Evolutionary conservation across 2,888 invertebrate genomes (phyloP), one percentile per base, ranked within the genome.

Genomic region (Noctua comes): DNA sequence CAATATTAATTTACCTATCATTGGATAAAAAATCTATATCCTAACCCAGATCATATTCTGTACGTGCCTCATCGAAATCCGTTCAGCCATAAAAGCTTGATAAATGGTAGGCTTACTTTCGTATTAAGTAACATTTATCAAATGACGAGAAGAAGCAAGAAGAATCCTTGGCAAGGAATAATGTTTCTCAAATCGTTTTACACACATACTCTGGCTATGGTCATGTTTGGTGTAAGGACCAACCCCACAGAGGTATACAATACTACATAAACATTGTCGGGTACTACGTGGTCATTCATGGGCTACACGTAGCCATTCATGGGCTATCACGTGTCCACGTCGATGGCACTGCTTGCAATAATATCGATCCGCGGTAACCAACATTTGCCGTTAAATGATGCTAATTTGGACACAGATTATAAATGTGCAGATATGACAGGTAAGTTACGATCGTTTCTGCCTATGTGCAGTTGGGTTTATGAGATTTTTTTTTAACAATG

Each of bases 371-470:
- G 46, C 71, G 54, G 57, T 73, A 68, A 85, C 85, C 76, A 87
- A 82, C 84, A 86, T 90, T 90, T 88, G 92, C 92, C 91, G 91
- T 91, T 92, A 92, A 92, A 90, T 87, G 85, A 83, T 90, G 88
- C 78, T 90, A 88, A 91, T 91, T 89, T 86, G 79, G 46, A 40
- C 92, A 92, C 65, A 87, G 89, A 89, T 11, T 82, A 84, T 68
- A 59, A 11, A 18, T 24, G 11, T 54, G 27, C 10, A 82, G 84
- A 88, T 36, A 43, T 36, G 65, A 0, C n/a, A 40, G 51, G 4
- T 46, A 2, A 13, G 11, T 1, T 62, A 1, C 0, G 13, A 4
- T n/a, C 1, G 10, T 43, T 59, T 54, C 21, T 79, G 24, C 36
- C 73, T 77, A 70, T 13, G 2, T 0, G n/a, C 31, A 31, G 5